Evolutionary conservation across 2,797 vertebrate species (phyloP), one percentile per base, ranked within the genome.

Genomic region (Alauda arvensis): DNA sequence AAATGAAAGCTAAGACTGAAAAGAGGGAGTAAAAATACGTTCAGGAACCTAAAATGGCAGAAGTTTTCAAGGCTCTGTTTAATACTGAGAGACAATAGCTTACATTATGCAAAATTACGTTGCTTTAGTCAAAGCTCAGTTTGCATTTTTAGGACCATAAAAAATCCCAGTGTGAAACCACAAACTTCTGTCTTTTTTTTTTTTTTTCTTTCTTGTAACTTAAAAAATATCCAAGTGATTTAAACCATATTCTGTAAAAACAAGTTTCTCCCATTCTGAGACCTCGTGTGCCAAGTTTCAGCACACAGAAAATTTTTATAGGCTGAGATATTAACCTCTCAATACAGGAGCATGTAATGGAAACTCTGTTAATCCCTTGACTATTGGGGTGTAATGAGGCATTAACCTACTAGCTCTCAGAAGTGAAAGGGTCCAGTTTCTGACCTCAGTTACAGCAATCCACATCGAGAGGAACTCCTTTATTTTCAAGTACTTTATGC

Each of bases 81-180:
- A 83, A 91, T 82, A 90, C 69, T 67, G 85, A 91, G 53, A 74
- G 78, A 92, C 91, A 91, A 90, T 90, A 90, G 86, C 56, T 77
- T 77, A 94, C 77, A 71, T 89, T 92, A 77, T 67, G 85, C 83
- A 93, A 89, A 91, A 90, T 87, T 81, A 78, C 62, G 88, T 84
- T 95, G 89, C 83, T 88, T 80, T 86, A 95, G 93, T 93, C 90
- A 88, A 92, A 93, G 90, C 70, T 94, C 87, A 26, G 92, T 95
- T 94, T 94, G 90, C 93, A 95, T 95, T 95, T 95, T 96, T 94
- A 94, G 9, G 84, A 94, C 74, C 85, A 93, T 95, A 96, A 96
- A 96, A 96, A 96, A 91, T 80, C 86, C 49, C 82, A 96, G 95
- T 97, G 95, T 96, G 95, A 97, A 97, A 96, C 96, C 96, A 93